These are phyloP conservation scores for Coelopa pilipes DNA, from an alignment of 2,888 invertebrate species.

Conservation along the genomic window DNA sequence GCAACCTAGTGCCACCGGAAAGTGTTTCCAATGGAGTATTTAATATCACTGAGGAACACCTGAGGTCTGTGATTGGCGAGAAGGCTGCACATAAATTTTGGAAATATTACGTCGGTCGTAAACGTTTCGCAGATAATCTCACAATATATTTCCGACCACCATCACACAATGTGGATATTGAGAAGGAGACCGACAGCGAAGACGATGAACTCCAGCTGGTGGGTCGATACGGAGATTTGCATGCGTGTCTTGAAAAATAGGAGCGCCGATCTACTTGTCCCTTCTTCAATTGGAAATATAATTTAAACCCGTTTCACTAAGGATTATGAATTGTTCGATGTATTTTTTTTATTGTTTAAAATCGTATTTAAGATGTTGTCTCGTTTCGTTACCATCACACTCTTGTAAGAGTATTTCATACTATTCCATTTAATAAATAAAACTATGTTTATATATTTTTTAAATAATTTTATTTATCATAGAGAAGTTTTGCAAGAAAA, in stretches of 20 bases:
- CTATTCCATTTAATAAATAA: not conserved
- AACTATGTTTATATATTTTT: constrained; percentile 26
- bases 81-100: constrained; percentile 53
- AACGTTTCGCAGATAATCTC: constrained; percentile 54
- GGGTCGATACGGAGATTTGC: constrained; percentile 51
- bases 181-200: constrained; percentile 49
- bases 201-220: constrained; percentile 50
- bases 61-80: constrained; percentile 53
- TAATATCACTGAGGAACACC: constrained; percentile 54
- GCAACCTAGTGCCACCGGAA: constrained; percentile 17
- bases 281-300: not conserved
- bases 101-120: constrained; percentile 53
- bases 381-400: no score
- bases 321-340: no score
- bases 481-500: constrained; percentile 58
- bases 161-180: not conserved
- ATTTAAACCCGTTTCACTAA: no score
- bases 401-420: no score
- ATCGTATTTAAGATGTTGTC: no score
- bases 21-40: constrained; percentile 44
- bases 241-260: constrained; percentile 39
- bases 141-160: constrained; percentile 58
- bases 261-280: not conserved
- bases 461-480: constrained; percentile 55
- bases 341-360: no score